Evolutionary conservation across 2,113 vertebrate genomes (phyloP).

Genomic region (Brachionichthys hirsutus): DNA sequence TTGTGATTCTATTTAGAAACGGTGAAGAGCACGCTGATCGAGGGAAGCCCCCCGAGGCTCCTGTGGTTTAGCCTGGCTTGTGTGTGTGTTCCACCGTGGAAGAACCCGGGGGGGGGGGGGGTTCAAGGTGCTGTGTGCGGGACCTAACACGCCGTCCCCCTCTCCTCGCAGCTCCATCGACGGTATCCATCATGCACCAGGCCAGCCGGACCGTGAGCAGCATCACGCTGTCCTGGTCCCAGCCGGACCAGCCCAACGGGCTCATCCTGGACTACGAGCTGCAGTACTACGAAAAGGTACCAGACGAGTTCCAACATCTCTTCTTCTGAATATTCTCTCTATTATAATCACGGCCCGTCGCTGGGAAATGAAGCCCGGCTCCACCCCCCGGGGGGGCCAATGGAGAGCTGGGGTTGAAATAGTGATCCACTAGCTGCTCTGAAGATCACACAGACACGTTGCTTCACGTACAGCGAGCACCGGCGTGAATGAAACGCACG

Average conservation of each 20-base stretch:
- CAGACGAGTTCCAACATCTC: conserved; percentile 15
- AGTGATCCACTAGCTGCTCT: conserved; percentile 61
- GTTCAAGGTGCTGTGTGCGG: conserved; percentile 47
- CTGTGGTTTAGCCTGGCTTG: conserved; percentile 48
- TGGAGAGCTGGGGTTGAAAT: conserved; percentile 72
- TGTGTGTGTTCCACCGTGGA: no score
- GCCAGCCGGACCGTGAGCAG: conserved; percentile 94
- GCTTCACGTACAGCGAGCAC: conserved; percentile 1
- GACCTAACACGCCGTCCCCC: conserved; percentile 34
- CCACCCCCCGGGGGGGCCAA: conserved; percentile 58
- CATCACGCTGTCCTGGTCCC: conserved; percentile 97
- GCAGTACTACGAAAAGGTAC: conserved; percentile 96
- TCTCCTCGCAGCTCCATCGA: conserved; percentile 87
- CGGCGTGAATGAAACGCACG: neutral
- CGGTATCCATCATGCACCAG: conserved; percentile 97
- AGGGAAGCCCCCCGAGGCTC: conserved; percentile 57
- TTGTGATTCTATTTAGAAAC: no score
- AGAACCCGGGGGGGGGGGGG: conserved; percentile 38
- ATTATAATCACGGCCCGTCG: conserved; percentile 72
- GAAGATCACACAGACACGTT: conserved; percentile 59
- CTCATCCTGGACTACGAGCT: conserved; percentile 98
- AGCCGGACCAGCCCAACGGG: conserved; percentile 96
- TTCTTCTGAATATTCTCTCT: conserved; percentile 64
- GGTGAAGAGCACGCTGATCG: conserved; percentile 41
- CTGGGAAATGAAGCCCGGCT: conserved; percentile 54